phyloP scores from a whole-genome alignment of 2,797 vertebrate species.

The Setipinna tenuifilis region DNA sequence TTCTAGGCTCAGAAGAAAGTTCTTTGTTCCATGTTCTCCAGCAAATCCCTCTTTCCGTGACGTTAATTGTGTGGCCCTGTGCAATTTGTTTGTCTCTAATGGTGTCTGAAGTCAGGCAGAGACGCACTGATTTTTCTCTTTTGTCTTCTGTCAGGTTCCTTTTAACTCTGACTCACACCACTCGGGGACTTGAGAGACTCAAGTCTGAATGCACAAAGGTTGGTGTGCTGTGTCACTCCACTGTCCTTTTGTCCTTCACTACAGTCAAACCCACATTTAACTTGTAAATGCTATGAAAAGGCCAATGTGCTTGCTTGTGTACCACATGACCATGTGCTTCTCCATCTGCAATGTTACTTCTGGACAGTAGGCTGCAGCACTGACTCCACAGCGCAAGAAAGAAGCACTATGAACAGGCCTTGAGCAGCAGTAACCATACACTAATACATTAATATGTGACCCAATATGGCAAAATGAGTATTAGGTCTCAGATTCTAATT shows the following conservation, averaged over 20 bases:
- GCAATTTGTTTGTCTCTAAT: slow-evolving; percentile 37
- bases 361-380: slow-evolving; percentile 17
- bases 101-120: slow-evolving; percentile 38
- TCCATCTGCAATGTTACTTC: background rate
- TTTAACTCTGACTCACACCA: background rate
- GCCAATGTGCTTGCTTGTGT: background rate
- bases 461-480: too few relatives aligned
- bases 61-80: slow-evolving; percentile 28
- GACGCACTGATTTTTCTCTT: slow-evolving; percentile 22
- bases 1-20: slow-evolving; percentile 51
- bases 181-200: background rate
- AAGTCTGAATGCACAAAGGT: background rate
- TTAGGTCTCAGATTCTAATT: too few relatives aligned
- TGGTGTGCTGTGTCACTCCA: slow-evolving; percentile 4
- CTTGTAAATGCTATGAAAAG: background rate
- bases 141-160: background rate
- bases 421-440: too few relatives aligned
- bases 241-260: background rate
- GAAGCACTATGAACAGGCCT: too few relatives aligned
- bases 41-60: slow-evolving; percentile 56
- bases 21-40: slow-evolving; percentile 48
- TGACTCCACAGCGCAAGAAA: background rate
- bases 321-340: background rate
- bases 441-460: too few relatives aligned
- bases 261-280: background rate